Base-by-base conservation (phyloP, 2,113 vertebrate genomes). In the Cephalopterus ornatus region DNA sequence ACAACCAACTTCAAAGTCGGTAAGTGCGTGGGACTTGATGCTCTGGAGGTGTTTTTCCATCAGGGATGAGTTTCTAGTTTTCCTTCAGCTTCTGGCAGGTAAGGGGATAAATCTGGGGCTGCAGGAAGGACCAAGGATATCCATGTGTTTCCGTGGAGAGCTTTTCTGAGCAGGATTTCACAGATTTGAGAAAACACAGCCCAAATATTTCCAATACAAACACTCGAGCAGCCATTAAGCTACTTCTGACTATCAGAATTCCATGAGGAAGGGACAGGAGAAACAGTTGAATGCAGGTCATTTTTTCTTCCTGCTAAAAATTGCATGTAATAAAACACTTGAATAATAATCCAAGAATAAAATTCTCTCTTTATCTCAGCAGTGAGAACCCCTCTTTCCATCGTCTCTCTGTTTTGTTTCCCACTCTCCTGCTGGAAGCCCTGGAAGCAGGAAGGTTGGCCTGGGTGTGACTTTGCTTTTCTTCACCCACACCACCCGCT, bases 1-100 rank as follows among this genome's bases (percentile, higher is more conserved):
- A 99, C 99, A 17, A 99, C 99, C 87, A 99, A 99, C 98, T 99
- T 99, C 97, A 99, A 99, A 99, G 99, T 99, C 6, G 99, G 99
- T 99, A 91, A 97, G 98, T 61, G 17, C 2, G 5, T 1, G 23
- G 39, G 12, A n/a, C 12, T 30, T 32, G 8, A 13, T 20, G n/a
- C 50, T 50, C 27, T 33, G 28, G 20, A 37, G 50, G 14, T 0
- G 1, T 11, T 1, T 27, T 9, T 11, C 19, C 26, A 8, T 4
- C 23, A 44, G 12, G 2, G 2, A 9, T 6, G 50, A 46, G 50
- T 5, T 35, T 17, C 23, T 33, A 4, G 2, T 5, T 73, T 85
- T 32, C 22, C 18, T 68, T 21, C 0, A 6, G 58, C 14, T 47
- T 74, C 62, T 62, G 73, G 67, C 17, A 27, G 50, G 30, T 15